Percentiles rank a stretch among this genome's conserved stretches.
Evolutionary conservation across 2,888 invertebrate species (phyloP).

Genomic region (Dimorphilus gyrociliatus): DNA sequence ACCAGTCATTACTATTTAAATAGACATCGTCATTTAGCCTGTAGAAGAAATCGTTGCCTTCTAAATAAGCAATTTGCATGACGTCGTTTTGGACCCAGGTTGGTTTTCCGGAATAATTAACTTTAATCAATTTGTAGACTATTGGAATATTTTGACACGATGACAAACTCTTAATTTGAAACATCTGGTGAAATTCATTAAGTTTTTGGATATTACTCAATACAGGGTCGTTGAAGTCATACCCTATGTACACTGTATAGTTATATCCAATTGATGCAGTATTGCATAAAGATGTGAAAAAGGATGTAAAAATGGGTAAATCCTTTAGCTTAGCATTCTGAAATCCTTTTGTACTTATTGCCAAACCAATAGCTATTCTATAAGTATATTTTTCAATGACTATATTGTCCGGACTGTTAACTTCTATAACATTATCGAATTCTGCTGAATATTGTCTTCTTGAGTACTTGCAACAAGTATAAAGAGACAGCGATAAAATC

Average conservation of each 20-base stretch:
- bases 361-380: no score
- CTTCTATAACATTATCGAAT: no score
- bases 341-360: no score
- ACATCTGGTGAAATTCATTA: slow-evolving; percentile 3
- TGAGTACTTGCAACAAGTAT: no score
- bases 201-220: slow-evolving; percentile 3
- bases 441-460: no score
- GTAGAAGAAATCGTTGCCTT: slow-evolving; percentile 11
- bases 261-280: slow-evolving; percentile 6
- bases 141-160: slow-evolving; percentile 3
- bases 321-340: no score
- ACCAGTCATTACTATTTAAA: slow-evolving; percentile 6
- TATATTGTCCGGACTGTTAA: no score
- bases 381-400: no score
- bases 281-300: slow-evolving; percentile 12
- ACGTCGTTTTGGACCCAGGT: slow-evolving; percentile 16
- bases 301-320: slow-evolving; percentile 7
- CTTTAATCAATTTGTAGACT: slow-evolving; percentile 8
- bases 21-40: slow-evolving; percentile 10
- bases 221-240: slow-evolving; percentile 8
- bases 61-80: slow-evolving; percentile 13
- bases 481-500: no score
- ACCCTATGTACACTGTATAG: slow-evolving; percentile 12
- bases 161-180: slow-evolving; percentile 1
- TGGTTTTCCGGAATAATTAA: slow-evolving; percentile 9